These are phyloP conservation scores for Hypomecis atomaria DNA, from an alignment of 2,888 invertebrate species.

Conservation along the genomic window DNA sequence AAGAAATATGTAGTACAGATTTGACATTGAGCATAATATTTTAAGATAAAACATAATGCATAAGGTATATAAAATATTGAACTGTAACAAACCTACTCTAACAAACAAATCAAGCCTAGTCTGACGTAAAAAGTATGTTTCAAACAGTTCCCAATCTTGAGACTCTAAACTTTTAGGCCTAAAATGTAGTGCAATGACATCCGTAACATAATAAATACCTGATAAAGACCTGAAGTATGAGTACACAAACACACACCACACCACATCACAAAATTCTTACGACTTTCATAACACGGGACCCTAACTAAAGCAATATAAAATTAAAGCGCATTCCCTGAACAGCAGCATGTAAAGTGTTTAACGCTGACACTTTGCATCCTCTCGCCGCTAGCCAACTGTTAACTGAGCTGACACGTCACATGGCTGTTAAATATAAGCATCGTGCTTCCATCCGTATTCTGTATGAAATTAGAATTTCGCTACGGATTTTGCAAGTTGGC, in stretches of 20 bases:
- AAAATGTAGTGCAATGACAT: too few species aligned
- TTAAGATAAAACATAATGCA: too few species aligned
- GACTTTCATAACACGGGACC: conserved; percentile 1
- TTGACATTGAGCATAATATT: too few species aligned
- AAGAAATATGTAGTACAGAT: too few species aligned
- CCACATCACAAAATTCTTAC: neutral
- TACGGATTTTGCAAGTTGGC: conserved; percentile 79
- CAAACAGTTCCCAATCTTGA: too few species aligned
- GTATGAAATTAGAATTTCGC: conserved; percentile 77
- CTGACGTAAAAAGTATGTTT: too few species aligned
- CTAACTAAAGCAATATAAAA: conserved; percentile 12
- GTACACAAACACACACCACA: neutral
- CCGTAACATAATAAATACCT: too few species aligned
- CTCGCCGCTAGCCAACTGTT: conserved; percentile 46
- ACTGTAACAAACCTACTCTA: too few species aligned
- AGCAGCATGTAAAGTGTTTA: conserved; percentile 33
- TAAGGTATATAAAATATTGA: too few species aligned
- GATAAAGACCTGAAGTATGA: too few species aligned
- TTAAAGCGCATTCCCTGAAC: conserved; percentile 12
- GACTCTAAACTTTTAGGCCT: too few species aligned
- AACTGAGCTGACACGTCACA: conserved; percentile 49
- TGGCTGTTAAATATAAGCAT: conserved; percentile 54
- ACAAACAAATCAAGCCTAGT: too few species aligned
- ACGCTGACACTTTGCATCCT: conserved; percentile 38
- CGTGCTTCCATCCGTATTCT: conserved; percentile 60